Evolutionary conservation across 1,140 invertebrate species (phyloP), one percentile per base, ranked within the genome.

Genomic region (Zelostemma sp.): DNA sequence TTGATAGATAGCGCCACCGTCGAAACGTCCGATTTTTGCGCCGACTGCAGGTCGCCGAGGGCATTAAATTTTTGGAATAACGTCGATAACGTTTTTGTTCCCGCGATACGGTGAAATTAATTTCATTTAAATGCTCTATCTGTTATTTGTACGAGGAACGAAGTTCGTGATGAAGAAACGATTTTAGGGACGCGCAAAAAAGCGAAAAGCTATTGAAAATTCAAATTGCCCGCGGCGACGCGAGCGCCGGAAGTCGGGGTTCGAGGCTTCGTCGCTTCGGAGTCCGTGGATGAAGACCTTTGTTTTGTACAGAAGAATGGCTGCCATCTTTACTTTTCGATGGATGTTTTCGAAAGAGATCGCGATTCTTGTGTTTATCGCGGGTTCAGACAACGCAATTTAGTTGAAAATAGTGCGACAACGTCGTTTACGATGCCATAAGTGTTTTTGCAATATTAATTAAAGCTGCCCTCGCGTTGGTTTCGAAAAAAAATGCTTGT

Each of bases 221-320:
- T 79, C 28, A 17, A 76, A 79, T 58, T 69, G 76, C 18, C 53
- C 75, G 77, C 38, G 45, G 9, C 16, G 62, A 71, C 12, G 15
- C 18, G 49, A 76, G 73, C 68, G 75, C 78, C 78, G 80, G 73
- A 81, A 80, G 73, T 60, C 28, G 61, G 80, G 78, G 66, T 76
- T 78, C 62, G 80, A 83, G 83, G 78, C 80, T 83, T 65, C 66
- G 68, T 78, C 66, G 77, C 75, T 76, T 67, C 63, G 68, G 74
- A 78, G 74, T 25, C 82, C 82, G 84, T 85, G 82, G 82, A 83
- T 79, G 84, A 82, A 79, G 76, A 84, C 81, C 84, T 83, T 85
- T 85, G 84, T 85, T 85, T 85, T 85, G 83, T 83, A 83, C 73
- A 79, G 73, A 80, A 83, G 77, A 82, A 85, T 86, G 82, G 83